Conservation (phyloP, 2,888 invertebrate species). For the Hedya salicella region DNA sequence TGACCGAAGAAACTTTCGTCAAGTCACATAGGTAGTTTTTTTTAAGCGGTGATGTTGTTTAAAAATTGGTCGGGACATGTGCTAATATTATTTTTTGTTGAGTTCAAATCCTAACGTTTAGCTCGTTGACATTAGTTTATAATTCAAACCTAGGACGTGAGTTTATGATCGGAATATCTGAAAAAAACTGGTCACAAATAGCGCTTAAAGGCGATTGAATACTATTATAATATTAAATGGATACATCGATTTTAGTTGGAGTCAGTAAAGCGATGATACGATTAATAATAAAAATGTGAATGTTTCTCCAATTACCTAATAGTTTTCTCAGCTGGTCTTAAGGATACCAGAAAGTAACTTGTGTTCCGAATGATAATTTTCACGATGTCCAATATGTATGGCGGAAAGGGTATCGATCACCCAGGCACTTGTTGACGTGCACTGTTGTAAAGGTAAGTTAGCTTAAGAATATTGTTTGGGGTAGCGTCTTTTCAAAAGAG, state of each 20-base stretch:
- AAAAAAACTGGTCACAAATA: too few species aligned
- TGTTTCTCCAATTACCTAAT: too few species aligned
- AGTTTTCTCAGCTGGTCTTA: too few species aligned
- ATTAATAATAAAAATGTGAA: too few species aligned
- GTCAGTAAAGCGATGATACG: too few species aligned
- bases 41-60: neutral
- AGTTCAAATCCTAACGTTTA: too few species aligned
- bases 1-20: neutral
- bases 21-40: neutral
- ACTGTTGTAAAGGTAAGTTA: slow-evolving; percentile 53
- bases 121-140: too few species aligned
- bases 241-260: too few species aligned
- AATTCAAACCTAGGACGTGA: too few species aligned
- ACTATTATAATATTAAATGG: too few species aligned
- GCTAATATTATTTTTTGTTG: slow-evolving; percentile 47
- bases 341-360: slow-evolving; percentile 3
- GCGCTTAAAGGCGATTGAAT: too few species aligned
- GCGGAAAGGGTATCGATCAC: slow-evolving; percentile 79
- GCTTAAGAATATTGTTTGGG: slow-evolving; percentile 25
- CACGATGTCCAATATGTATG: slow-evolving; percentile 80
- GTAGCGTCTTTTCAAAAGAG: neutral
- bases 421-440: slow-evolving; percentile 79
- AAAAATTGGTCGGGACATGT: slow-evolving; percentile 57
- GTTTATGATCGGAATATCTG: too few species aligned
- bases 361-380: slow-evolving; percentile 76